Evolutionary conservation across 2,888 invertebrate genomes (phyloP), one percentile per base, ranked within the genome.

Genomic region (Lydus trimaculatus): DNA sequence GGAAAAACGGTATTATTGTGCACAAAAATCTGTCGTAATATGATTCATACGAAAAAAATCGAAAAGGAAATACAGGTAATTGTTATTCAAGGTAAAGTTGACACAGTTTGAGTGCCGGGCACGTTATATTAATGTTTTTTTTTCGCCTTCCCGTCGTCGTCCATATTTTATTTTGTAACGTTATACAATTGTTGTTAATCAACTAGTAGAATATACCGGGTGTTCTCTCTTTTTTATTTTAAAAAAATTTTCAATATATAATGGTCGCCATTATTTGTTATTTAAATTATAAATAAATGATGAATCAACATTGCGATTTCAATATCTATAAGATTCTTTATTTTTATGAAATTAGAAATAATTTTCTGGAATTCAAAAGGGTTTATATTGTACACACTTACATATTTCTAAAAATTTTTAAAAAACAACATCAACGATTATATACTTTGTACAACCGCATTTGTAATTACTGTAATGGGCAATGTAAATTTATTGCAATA

Each of bases 31-130:
- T 72, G 68, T 72, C 60, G 65, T 68, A 70, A 52, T 52, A 72
- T 78, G 75, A 76, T 69, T 75, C 76, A 73, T 72, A 65, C 73
- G 71, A 70, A 52, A 52, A 20, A 52, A 52, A 70, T 78, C 73
- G 76, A 79, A 79, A 82, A 82, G 81, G 81, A 83, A 83, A 82
- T 83, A 81, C 79, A 79, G 80, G 82, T 81, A 79, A 81, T 83
- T 83, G 80, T 80, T 79, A 83, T 83, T 83, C 83, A 83, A 83
- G 83, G 83, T 82, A 78, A 82, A 79, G 79, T 80, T 80, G 83
- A 81, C 82, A 81, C 79, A 82, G 76, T 81, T 83, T 72, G 73
- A 48, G 62, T 65, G 67, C 59, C 43, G 28, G 62, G 20, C 48
- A 52, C 48, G 48, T 52, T 52, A 52, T n/a, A 52, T 23, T 52